Base-by-base conservation (phyloP, 2,888 invertebrate species). In the Diabrotica balteata region DNA sequence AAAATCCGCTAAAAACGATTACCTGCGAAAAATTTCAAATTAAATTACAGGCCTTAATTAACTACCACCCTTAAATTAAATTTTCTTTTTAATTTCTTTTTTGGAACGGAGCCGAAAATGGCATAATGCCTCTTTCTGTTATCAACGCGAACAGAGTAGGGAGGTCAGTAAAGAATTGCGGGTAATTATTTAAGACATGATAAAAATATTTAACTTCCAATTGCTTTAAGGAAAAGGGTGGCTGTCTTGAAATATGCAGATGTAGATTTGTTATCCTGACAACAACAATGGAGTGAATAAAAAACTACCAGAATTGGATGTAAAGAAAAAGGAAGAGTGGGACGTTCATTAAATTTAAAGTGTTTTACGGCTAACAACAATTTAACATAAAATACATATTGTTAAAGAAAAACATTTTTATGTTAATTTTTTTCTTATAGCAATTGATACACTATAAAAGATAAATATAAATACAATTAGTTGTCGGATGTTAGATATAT, bases 1-100 rank as follows among this genome's bases (percentile, higher is more conserved):
- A 51, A 64, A 64, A 59, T 64, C 59, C 58, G 17, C 44, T 54
- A 54, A 61, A 59, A 59, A 69, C 65, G 69, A 69, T 69, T 69
- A 69, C 69, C 69, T 69, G 69, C 49, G 63, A 66, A 69, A 61
- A 69, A 69, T 59, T 55, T 69, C 59, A 69, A 69, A 69, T 69
- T 69, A 65, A 69, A 69, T 69, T 63, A 69, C 65, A 62, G 66
- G 55, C 59, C 50, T 66, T 69, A 69, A 69, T 69, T 69, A 66
- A 69, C 66, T 69, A 53, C 45, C 62, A 57, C 59, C 66, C 63
- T 58, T 63, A 66, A 69, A 69, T 69, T 69, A 69, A 69, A 69
- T 66, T 69, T 63, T 66, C 69, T 62, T 69, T 69, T 69, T 66
- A 69, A 66, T 69, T 69, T 69, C 59, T 52, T 58, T 64, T 64